Evolutionary conservation across 2,797 vertebrate genomes (phyloP), one percentile per base, ranked within the genome.

Genomic region (Coregonus suidteri): DNA sequence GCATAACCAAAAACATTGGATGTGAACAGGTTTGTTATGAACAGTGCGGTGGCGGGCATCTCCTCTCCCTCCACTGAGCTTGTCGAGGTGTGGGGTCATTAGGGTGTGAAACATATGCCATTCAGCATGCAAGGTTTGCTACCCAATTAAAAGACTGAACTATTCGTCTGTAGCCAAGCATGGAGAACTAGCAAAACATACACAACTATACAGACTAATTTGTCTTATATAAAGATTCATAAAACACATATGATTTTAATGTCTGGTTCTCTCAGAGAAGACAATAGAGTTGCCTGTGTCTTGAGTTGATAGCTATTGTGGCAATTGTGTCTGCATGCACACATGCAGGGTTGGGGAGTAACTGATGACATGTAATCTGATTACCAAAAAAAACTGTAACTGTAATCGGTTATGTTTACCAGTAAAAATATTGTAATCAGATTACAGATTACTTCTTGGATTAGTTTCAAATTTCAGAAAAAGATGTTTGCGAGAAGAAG

Each of bases 121-220:
- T 86, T 90, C 86, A 78, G 84, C 85, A 86, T 79, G 85, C 87
- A 74, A 56, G 83, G 75, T 81, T 86, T 75, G 82, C 80, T 62
- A 82, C 87, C 91, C 91, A 93, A 93, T 93, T 93, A 93, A 89
- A 82, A 78, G 84, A 83, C 72, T 79, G 67, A 79, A 74, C 71
- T 84, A 74, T 70, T 84, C 82, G 59, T 82, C 88, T 86, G 86
- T 82, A 87, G 84, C 85, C 85, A 62, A 84, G 86, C 83, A 79
- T 20, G 41, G 78, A 76, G 54, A 78, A 62, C 72, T 54, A 1
- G 77, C 56, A 66, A 77, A 25, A 70, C 52, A 78, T 51, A 30
- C n/a, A 14, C 47, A 73, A 30, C 86, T 54, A 53, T 76, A 47
- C 35, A 54, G 25, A 35, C 30, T 31, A 14, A 34, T 67, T 35